Evolutionary conservation across 2,113 vertebrate species (phyloP).

Genomic region (Apaloderma vittatum): DNA sequence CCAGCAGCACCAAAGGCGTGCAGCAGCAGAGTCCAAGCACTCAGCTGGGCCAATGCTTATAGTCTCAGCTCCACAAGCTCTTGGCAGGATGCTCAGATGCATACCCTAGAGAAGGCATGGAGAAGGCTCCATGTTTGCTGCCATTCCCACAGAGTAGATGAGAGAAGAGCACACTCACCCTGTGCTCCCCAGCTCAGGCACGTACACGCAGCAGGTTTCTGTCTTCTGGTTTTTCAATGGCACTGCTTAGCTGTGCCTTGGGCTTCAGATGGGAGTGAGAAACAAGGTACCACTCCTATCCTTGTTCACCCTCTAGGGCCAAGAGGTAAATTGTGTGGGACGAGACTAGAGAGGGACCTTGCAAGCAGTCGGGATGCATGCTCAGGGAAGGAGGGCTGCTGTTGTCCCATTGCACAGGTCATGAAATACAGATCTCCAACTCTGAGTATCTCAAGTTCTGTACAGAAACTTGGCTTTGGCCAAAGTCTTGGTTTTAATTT

Average conservation of each 20-base stretch:
- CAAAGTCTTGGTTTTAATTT: background rate
- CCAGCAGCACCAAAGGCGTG: background rate
- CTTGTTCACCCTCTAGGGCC: background rate
- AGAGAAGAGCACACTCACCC: background rate
- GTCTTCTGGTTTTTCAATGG: background rate
- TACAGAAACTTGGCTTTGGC: background rate
- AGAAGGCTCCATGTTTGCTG: background rate
- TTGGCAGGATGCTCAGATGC: background rate
- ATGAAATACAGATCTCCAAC: background rate
- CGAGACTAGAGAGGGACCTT: background rate
- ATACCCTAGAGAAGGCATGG: background rate
- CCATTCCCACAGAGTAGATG: background rate
- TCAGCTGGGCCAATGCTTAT: rapidly evolving
- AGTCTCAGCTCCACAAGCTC: no score
- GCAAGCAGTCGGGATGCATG: rapidly evolving
- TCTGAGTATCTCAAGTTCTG: background rate
- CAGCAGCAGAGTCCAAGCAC: rapidly evolving
- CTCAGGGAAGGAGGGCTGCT: background rate
- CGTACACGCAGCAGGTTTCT: rapidly evolving
- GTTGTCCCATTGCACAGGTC: background rate
- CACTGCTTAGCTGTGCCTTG: background rate
- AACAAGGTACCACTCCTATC: rapidly evolving
- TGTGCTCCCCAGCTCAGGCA: background rate
- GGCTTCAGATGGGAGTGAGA: background rate
- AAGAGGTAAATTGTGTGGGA: background rate